Evolutionary conservation across 2,113 vertebrate genomes (phyloP), one percentile per base, ranked within the genome.

Genomic region (Daphoenositta chrysoptera): DNA sequence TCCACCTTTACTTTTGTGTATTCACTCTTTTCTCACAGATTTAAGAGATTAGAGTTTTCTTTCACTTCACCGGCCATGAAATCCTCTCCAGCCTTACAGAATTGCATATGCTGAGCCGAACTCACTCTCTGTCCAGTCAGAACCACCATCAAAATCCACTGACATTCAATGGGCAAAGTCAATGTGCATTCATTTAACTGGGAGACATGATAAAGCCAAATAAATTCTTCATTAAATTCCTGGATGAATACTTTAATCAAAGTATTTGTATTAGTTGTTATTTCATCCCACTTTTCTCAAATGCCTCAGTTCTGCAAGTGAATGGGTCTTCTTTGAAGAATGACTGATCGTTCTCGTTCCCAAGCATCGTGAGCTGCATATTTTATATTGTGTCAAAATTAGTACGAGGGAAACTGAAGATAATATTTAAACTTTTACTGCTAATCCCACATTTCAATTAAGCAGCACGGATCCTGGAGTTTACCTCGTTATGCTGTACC

Each of bases 121-220:
- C 8, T 19, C 35, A 0, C n/a, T 30, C 53, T 50, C 39, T 4
- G 1, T 24, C 13, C 4, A 3, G 16, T 11, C 15, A 37, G 51
- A 47, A 18, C 57, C 56, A 26, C 16, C 51, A 23, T 5, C 75
- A 15, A 54, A 90, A 44, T 5, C 63, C 83, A 27, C 39, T 8
- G 40, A 15, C 8, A 6, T 15, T 16, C 35, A 27, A 9, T 18
- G 37, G 30, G 70, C 35, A 63, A 37, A 82, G 47, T 7, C 51
- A 58, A 3, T 0, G 0, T 48, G 33, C 30, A 0, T 12, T 37
- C 39, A 2, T 28, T 71, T 31, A 13, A 13, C 22, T 27, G 40
- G 47, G 33, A 75, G 51, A 23, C 0, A 0, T 1, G 3, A 21
- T 11, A 28, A 79, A 57, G 27, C 24, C 75, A 53, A 48, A 63